These are phyloP conservation scores for Drosophila austrosaltans DNA, from an alignment of 2,888 invertebrate species.

Conservation along the genomic window DNA sequence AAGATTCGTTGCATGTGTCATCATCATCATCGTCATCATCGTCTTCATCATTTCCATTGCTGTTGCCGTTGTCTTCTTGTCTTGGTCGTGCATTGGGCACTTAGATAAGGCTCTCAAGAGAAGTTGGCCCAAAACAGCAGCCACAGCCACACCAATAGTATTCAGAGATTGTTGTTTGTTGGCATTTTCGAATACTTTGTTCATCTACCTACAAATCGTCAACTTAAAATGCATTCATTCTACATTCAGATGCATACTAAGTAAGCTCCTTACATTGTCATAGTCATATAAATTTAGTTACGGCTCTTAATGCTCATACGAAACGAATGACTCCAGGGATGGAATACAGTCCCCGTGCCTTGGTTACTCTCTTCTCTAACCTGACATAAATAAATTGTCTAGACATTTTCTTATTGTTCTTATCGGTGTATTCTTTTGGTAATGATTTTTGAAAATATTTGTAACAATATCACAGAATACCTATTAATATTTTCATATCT, in stretches of 20 bases:
- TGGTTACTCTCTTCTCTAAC: background rate
- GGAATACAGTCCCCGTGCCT: constrained; percentile 11
- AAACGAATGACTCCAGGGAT: constrained; percentile 39
- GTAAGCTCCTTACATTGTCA: constrained; percentile 66
- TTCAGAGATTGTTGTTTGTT: background rate
- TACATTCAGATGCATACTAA: constrained; percentile 30
- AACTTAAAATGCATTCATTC: constrained; percentile 63
- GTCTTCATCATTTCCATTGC: constrained; percentile 25
- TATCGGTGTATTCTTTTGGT: too few relatives aligned
- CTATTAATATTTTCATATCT: too few relatives aligned
- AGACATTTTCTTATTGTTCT: too few relatives aligned
- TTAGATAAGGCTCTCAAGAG: constrained; percentile 61
- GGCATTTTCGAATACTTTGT: constrained; percentile 27
- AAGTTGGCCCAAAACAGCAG: constrained; percentile 30
- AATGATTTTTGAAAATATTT: too few relatives aligned
- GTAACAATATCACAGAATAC: too few relatives aligned
- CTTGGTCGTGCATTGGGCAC: constrained; percentile 70
- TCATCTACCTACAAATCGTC: constrained; percentile 66
- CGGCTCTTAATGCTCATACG: constrained; percentile 54
- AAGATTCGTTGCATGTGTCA: constrained; percentile 73
- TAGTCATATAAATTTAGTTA: constrained; percentile 69
- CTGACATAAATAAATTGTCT: too few relatives aligned
- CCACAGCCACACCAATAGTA: background rate
- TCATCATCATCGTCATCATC: constrained; percentile 48
- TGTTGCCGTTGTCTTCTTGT: constrained; percentile 22